Base-by-base conservation (phyloP, 2,888 invertebrate species). In the Tetheella fluctuosa region DNA sequence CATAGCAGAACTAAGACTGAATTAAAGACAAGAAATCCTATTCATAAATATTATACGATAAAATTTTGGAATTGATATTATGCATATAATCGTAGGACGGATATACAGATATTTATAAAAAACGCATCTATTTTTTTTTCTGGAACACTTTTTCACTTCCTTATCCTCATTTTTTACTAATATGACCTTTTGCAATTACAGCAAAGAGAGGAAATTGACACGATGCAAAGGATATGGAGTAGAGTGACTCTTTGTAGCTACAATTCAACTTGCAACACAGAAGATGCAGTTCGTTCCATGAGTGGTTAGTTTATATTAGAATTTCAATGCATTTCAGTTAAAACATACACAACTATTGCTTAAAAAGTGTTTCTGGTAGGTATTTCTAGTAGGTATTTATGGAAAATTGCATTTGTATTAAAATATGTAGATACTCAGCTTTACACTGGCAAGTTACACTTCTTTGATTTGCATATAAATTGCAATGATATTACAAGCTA, bases 151-250 rank as follows among this genome's bases (percentile, higher is more conserved):
- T n/a, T n/a, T n/a, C n/a, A n/a, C n/a, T n/a, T n/a, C n/a, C n/a
- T n/a, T n/a, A n/a, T n/a, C n/a, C n/a, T n/a, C n/a, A n/a, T n/a
- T n/a, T n/a, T 25, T 6, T 25, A 25, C 2, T 34, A 13, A 13
- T 34, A 34, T n/a, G 1, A 28, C 58, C 10, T 15, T 58, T 57
- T 57, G 60, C 13, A 63, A 57, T 81, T 80, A 37, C 69, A 92
- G 92, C 90, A 90, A 88, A 83, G 91, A 61, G 89, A 91, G 77
- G 91, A 91, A 84, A 91, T 91, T 63, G 90, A 92, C 57, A 83
- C 86, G 52, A 93, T 93, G 92, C 92, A 93, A 70, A 83, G 86
- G 64, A 89, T 91, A 59, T 92, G 92, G 92, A 91, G 90, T 61
- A 77, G 88, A 48, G 91, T 88, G n/a, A 80, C 86, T n/a, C 81